phyloP scores from a whole-genome alignment of 2,113 vertebrate species.

The Tinamus guttatus region DNA sequence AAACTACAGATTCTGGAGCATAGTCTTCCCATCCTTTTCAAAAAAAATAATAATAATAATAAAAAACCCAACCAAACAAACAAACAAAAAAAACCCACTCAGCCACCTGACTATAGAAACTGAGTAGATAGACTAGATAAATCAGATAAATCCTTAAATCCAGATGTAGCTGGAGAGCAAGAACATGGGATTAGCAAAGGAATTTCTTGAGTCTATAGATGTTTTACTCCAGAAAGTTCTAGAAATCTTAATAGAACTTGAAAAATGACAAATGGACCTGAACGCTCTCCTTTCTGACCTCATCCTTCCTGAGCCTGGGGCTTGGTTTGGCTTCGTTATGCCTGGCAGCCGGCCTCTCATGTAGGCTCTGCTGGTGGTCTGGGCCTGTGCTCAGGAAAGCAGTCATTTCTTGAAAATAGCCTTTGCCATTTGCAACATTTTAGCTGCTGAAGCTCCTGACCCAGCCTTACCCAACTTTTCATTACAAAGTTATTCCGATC shows the following conservation, averaged over 20 bases:
- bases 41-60: too few species aligned
- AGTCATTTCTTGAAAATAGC: not conserved
- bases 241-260: not conserved
- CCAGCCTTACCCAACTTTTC: not conserved
- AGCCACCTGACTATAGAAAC: not conserved
- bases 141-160: not conserved
- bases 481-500: conserved; percentile 12
- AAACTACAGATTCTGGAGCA: not conserved
- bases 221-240: not conserved
- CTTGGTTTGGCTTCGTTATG: not conserved
- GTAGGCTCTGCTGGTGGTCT: conserved; percentile 43
- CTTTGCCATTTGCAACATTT: not conserved
- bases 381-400: not conserved
- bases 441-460: not conserved
- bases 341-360: not conserved
- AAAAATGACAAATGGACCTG: not conserved
- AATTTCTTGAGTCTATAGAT: not conserved
- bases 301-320: not conserved
- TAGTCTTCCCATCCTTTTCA: not conserved
- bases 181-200: not conserved
- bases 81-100: too few species aligned
- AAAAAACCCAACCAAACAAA: too few species aligned
- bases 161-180: not conserved
- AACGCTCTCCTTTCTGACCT: conserved; percentile 6
- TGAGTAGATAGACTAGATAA: not conserved